Evolutionary conservation across 2,113 vertebrate species (phyloP), one percentile per base, ranked within the genome.

Genomic region (Alethe diademata): DNA sequence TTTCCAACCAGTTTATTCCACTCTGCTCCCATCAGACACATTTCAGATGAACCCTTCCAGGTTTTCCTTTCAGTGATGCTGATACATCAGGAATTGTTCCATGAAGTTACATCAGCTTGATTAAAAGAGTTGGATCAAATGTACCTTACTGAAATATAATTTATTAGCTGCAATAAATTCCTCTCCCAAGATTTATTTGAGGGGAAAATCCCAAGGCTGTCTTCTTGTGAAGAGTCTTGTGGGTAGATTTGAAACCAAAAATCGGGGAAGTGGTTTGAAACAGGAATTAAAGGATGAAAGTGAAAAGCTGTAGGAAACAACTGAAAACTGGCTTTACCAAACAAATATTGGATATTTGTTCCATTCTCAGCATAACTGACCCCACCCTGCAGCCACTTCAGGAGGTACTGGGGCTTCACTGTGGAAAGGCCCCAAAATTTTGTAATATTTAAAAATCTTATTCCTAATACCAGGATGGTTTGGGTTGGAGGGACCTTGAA

Each of bases 321-420:
- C 24, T 12, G 9, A 11, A 86, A 90, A 40, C 22, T 50, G 1
- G 6, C 22, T 80, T 94, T 33, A 35, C 53, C 78, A 67, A 33
- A n/a, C n/a, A 78, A 35, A 57, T 45, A 43, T 23, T 29, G 17
- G 16, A 40, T 35, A 56, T 84, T 56, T 75, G 11, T 36, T 19
- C 53, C 22, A 3, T 40, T 31, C 40, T 11, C 11, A n/a, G 24
- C n/a, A 16, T 6, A 42, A 13, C 31, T 36, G 48, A 45, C 18
- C 57, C 42, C 38, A 19, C 5, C 11, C 40, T 31, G 22, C 2
- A 14, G 65, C 18, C 51, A 1, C 1, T 23, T 24, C 0, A 45
- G 43, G 43, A 45, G 1, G 0, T 8, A 14, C 31, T 12, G 9
- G 17, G 12, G 6, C 13, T 84, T 53, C 1, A 19, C 33, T 75